Evolutionary conservation across 1,140 invertebrate species (phyloP).

Genomic region (Drosophila eugracilis): DNA sequence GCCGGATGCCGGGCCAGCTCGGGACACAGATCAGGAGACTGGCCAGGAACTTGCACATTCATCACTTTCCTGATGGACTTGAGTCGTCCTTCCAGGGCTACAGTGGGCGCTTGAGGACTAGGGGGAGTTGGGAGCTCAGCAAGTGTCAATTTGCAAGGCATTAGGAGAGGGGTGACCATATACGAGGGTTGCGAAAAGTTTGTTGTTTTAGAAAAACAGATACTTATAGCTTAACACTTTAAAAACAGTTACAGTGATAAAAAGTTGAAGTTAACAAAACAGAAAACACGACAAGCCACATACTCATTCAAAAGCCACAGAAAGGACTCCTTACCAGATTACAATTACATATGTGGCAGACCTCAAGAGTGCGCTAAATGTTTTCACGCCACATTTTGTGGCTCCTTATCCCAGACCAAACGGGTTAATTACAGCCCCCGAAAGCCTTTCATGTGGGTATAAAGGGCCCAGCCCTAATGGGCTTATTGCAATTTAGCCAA

Average conservation of each 20-base stretch:
- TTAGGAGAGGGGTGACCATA: slow-evolving; percentile 63
- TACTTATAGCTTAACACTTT: no score
- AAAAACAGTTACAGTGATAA: no score
- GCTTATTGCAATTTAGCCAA: slow-evolving; percentile 65
- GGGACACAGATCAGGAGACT: slow-evolving; percentile 44
- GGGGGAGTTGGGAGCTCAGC: slow-evolving; percentile 5
- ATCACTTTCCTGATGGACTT: slow-evolving; percentile 76
- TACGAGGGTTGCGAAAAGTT: background rate
- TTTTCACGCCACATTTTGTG: slow-evolving; percentile 53
- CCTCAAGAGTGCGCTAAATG: slow-evolving; percentile 51
- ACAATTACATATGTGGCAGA: slow-evolving; percentile 30
- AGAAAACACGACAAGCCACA: no score
- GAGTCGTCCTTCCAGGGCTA: slow-evolving; percentile 10
- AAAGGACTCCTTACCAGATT: background rate
- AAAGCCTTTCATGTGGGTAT: slow-evolving; percentile 44
- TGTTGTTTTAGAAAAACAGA: background rate
- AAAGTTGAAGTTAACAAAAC: no score
- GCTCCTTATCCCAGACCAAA: slow-evolving; percentile 20
- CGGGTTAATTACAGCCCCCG: slow-evolving; percentile 55
- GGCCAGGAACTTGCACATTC: slow-evolving; percentile 78
- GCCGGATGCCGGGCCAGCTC: slow-evolving; percentile 40
- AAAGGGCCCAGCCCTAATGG: slow-evolving; percentile 48
- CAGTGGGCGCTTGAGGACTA: background rate
- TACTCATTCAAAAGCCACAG: background rate
- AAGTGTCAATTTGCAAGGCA: slow-evolving; percentile 81